A percentile compares a stretch with the other conserved stretches of the same genome.
Evolutionary conservation across 2,113 vertebrate genomes (phyloP).

Genomic region (Myiagra hebetior): DNA sequence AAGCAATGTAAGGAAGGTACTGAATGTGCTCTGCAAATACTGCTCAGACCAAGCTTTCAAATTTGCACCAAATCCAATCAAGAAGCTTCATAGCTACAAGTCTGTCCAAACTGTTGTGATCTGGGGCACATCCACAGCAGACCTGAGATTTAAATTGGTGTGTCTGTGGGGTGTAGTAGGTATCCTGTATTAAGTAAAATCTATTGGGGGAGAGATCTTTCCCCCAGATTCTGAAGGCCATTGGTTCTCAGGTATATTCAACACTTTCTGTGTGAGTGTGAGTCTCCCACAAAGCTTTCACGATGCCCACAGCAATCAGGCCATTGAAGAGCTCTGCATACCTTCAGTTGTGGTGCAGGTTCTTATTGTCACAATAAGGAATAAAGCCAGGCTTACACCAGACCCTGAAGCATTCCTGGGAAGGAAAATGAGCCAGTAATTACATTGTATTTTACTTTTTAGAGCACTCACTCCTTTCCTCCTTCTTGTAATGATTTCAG

Average conservation of each 20-base stretch:
- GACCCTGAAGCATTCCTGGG: neutral
- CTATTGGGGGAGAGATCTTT: neutral
- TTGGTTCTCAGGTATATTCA: neutral
- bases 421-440: neutral
- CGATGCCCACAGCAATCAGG: rapidly evolving
- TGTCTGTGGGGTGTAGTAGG: neutral
- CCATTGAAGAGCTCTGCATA: neutral
- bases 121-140: neutral
- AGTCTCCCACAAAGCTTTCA: neutral
- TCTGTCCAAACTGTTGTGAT: neutral
- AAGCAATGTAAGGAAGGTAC: neutral
- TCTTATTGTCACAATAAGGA: neutral
- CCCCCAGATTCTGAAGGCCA: neutral
- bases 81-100: neutral
- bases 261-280: rapidly evolving
- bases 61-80: neutral
- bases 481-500: neutral
- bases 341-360: neutral
- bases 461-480: neutral
- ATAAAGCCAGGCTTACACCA: neutral
- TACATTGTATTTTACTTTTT: neutral
- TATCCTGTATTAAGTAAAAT: neutral
- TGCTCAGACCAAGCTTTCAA: neutral
- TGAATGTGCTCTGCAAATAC: neutral
- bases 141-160: rapidly evolving